These are phyloP conservation scores for Dryocosmus kuriphilus DNA, from an alignment of 2,888 invertebrate species.

Conservation along the genomic window DNA sequence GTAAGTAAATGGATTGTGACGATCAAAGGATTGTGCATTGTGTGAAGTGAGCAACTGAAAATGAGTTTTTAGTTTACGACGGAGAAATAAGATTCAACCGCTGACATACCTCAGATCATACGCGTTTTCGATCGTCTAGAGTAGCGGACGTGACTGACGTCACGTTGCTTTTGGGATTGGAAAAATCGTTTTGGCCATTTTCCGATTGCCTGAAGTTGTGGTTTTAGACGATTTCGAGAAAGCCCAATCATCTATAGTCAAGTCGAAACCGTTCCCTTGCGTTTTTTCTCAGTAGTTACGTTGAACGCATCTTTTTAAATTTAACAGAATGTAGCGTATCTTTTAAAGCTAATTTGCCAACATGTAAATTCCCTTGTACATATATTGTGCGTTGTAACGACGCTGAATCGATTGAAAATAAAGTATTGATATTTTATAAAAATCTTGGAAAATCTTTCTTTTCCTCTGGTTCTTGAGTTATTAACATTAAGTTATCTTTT, in stretches of 20 bases:
- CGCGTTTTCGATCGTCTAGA: background rate
- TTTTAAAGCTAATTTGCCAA: constrained; percentile 48
- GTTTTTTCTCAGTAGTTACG: constrained; percentile 27
- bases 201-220: background rate
- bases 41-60: constrained; percentile 16
- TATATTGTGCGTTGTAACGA: constrained; percentile 52
- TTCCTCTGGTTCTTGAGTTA: background rate
- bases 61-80: constrained; percentile 30
- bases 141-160: background rate
- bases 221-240: background rate
- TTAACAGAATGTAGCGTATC: constrained; percentile 25
- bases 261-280: constrained; percentile 18
- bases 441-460: constrained; percentile 32
- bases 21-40: too few species aligned
- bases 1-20: too few species aligned
- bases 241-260: constrained; percentile 1
- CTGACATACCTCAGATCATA: constrained; percentile 32
- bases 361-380: constrained; percentile 63
- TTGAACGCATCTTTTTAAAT: constrained; percentile 28
- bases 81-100: constrained; percentile 14
- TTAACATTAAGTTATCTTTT: background rate
- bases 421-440: constrained; percentile 76
- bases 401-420: constrained; percentile 69
- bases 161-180: background rate
- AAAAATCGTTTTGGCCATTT: background rate